Percentiles rank a stretch among this genome's conserved stretches.
These are phyloP conservation scores for Sclerurus mexicanus DNA, from an alignment of 2,113 vertebrate species.

Conservation along the genomic window DNA sequence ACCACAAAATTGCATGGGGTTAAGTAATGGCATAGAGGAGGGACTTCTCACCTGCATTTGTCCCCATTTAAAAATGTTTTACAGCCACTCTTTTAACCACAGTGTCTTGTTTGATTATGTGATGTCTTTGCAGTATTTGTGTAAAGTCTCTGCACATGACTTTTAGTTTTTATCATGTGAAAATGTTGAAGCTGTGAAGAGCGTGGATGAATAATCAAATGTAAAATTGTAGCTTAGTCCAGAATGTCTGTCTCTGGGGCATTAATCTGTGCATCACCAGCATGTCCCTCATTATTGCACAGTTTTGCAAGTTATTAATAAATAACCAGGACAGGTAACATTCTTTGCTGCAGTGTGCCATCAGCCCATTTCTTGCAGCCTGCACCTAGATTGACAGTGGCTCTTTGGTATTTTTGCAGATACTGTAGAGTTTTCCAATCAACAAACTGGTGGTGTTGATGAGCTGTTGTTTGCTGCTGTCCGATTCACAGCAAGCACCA, in stretches of 20 bases:
- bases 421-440: conserved; percentile 16
- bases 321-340: conserved; percentile 10
- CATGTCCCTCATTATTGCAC: neutral
- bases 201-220: neutral
- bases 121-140: neutral
- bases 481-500: conserved; percentile 38
- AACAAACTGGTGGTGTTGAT: conserved; percentile 28
- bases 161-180: neutral
- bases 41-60: neutral
- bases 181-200: neutral
- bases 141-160: neutral
- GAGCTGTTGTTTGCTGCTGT: neutral
- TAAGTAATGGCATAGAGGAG: neutral
- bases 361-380: neutral
- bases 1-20: neutral
- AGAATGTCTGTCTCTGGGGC: neutral
- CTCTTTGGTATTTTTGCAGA: neutral
- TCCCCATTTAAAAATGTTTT: neutral
- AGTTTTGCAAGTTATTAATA: conserved; percentile 34
- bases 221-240: neutral
- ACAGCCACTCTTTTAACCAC: neutral
- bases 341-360: neutral
- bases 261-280: neutral
- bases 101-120: neutral
- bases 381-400: neutral